These are phyloP conservation scores for Prosapia bicincta DNA, from an alignment of 2,888 invertebrate species.

Conservation along the genomic window DNA sequence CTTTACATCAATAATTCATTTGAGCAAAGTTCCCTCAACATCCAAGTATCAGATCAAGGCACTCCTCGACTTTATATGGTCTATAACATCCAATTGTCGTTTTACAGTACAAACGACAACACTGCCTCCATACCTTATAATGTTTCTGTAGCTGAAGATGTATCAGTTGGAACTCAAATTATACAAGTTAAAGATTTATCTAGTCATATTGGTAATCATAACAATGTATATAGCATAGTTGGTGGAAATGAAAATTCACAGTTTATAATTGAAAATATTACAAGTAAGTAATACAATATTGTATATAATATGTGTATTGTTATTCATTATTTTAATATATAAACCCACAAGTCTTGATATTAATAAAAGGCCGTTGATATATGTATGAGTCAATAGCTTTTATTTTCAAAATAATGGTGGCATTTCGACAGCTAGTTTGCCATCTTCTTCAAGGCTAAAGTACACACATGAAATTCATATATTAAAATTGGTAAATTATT, in stretches of 20 bases:
- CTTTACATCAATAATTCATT: not conserved
- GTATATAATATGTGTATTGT: no score
- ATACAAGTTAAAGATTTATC: not conserved
- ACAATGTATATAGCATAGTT: not conserved
- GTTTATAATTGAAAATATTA: not conserved
- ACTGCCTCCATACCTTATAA: not conserved
- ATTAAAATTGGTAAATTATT: no score
- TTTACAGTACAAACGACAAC: not conserved
- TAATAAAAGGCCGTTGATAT: no score
- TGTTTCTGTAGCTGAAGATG: not conserved
- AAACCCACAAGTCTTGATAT: no score
- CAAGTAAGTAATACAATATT: not conserved
- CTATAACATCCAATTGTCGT: not conserved
- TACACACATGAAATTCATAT: no score
- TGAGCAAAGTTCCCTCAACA: not conserved
- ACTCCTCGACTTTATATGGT: not conserved
- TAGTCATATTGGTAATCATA: not conserved
- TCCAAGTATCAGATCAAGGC: conserved; percentile 7
- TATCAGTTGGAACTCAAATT: not conserved
- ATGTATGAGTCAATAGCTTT: no score
- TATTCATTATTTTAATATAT: no score
- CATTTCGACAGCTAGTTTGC: no score
- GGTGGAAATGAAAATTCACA: not conserved
- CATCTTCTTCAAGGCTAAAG: no score
- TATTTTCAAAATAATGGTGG: no score